Evolutionary conservation across 2,888 invertebrate genomes (phyloP).

Genomic region (Dusona sp.): DNA sequence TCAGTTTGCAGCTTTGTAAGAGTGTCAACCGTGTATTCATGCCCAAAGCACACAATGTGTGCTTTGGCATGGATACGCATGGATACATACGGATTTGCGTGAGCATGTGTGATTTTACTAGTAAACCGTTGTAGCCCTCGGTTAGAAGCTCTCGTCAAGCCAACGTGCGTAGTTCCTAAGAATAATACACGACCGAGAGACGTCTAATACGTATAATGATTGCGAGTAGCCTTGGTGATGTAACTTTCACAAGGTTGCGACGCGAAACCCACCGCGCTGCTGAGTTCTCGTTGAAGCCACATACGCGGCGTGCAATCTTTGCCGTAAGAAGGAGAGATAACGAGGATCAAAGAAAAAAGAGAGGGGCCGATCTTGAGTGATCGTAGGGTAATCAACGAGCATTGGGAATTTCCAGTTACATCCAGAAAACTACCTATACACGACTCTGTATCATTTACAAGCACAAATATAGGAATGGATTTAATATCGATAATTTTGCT

Average conservation of each 20-base stretch:
- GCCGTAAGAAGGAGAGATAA: slow-evolving; percentile 27
- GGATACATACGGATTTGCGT: too few species aligned
- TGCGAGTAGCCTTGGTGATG: slow-evolving; percentile 80
- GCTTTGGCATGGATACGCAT: too few species aligned
- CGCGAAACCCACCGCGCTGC: slow-evolving; percentile 67
- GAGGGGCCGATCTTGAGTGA: slow-evolving; percentile 32
- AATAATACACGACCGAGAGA: slow-evolving; percentile 73
- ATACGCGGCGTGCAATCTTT: slow-evolving; percentile 48
- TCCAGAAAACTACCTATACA: neutral
- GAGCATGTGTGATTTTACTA: slow-evolving; percentile 46
- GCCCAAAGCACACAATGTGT: slow-evolving; percentile 35
- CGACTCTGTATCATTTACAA: neutral
- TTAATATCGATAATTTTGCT: neutral
- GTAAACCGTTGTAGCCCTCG: slow-evolving; percentile 68
- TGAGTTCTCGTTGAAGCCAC: slow-evolving; percentile 66
- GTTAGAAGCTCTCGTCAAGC: slow-evolving; percentile 68
- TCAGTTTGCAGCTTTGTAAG: slow-evolving; percentile 31
- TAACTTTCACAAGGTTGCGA: slow-evolving; percentile 82
- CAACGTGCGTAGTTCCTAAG: slow-evolving; percentile 78
- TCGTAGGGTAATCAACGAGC: neutral
- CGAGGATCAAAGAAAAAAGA: slow-evolving; percentile 30
- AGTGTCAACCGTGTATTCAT: slow-evolving; percentile 24
- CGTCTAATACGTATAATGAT: slow-evolving; percentile 76
- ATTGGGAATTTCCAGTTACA: slow-evolving; percentile 7
- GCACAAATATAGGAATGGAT: neutral